Evolutionary conservation across 2,797 vertebrate genomes (phyloP).

Genomic region (Eospalax fontanierii): DNA sequence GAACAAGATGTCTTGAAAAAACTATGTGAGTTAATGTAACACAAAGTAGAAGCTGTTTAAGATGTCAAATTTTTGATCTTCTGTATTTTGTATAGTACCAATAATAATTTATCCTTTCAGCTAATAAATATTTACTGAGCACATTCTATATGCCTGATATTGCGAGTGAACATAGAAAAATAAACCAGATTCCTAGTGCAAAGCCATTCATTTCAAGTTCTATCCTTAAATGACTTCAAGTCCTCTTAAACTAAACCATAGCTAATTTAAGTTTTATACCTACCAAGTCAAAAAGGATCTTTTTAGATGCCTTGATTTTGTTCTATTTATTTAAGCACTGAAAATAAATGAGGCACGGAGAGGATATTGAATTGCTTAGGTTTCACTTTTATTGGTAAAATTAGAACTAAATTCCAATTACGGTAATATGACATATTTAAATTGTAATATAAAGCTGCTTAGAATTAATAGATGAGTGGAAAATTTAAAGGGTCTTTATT

Average conservation of each 20-base stretch:
- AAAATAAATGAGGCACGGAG: background rate
- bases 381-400: background rate
- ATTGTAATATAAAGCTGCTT: background rate
- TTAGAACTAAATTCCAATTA: background rate
- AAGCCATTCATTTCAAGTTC: slow-evolving; percentile 44
- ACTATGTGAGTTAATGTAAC: background rate
- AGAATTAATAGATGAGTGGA: background rate
- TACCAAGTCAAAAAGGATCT: background rate
- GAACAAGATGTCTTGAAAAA: background rate
- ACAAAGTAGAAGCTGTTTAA: background rate
- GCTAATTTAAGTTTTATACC: background rate
- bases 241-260: background rate
- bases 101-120: slow-evolving; percentile 5
- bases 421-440: slow-evolving; percentile 32
- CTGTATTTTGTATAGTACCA: background rate
- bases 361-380: background rate
- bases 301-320: slow-evolving; percentile 1
- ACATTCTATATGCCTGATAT: background rate
- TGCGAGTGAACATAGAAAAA: background rate
- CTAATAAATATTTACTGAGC: background rate
- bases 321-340: background rate
- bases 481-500: background rate
- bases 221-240: slow-evolving; percentile 12
- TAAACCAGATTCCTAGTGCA: background rate
- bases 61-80: background rate